phyloP scores from a whole-genome alignment of 2,113 vertebrate genomes.

The Cyphomyrus discorhynchus region DNA sequence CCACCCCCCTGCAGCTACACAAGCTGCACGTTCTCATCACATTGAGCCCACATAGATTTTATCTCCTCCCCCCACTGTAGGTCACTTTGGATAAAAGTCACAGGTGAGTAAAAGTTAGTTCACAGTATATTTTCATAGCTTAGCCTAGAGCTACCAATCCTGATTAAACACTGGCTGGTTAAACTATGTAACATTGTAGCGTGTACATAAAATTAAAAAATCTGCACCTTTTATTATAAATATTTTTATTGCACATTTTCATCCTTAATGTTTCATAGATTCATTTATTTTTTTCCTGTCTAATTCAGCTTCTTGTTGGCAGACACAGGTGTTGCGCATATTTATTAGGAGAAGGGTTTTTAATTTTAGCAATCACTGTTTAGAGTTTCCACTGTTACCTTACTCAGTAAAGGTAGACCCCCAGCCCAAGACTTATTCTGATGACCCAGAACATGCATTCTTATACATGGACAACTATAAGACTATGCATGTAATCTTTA shows the following conservation, averaged over 20 bases:
- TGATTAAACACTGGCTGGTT: neutral
- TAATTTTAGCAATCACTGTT: neutral
- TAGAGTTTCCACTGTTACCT: neutral
- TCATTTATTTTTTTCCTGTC: neutral
- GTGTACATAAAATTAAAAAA: neutral
- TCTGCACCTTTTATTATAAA: neutral
- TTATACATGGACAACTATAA: conserved; percentile 9
- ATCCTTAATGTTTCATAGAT: neutral
- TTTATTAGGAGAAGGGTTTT: neutral
- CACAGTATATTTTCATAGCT: neutral
- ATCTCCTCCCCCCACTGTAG: neutral
- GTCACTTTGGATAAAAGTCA: neutral
- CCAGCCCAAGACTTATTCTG: neutral
- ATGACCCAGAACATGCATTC: conserved; percentile 1
- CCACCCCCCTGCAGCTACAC: neutral
- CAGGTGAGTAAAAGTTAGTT: neutral
- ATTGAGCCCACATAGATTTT: neutral
- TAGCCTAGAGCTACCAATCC: neutral
- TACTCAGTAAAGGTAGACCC: neutral
- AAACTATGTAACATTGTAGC: neutral
- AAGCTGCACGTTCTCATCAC: neutral
- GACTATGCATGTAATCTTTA: conserved; percentile 13
- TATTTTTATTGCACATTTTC: neutral
- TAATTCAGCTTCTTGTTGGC: neutral
- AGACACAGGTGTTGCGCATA: neutral